These are phyloP conservation scores for Heterodera schachtii DNA, from an alignment of 1,140 invertebrate genomes.

Conservation along the genomic window DNA sequence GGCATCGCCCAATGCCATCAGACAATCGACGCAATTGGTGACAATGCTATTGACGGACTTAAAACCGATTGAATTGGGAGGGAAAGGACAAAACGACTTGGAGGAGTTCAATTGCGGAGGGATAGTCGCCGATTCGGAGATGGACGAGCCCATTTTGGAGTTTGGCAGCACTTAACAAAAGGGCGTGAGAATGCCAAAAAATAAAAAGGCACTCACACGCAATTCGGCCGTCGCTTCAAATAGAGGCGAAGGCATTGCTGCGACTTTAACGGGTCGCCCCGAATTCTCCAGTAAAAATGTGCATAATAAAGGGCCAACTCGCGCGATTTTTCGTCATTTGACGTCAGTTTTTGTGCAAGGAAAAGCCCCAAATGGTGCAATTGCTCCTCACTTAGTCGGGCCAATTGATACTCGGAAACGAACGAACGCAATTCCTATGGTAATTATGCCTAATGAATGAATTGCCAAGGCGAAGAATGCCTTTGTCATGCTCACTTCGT, in stretches of 20 bases:
- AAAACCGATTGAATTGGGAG: not conserved
- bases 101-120: conserved; percentile 17
- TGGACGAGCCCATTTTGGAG: conserved; percentile 23
- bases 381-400: not conserved
- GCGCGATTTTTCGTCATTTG: conserved; percentile 3
- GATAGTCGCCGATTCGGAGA: conserved; percentile 20
- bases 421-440: conserved; percentile 1
- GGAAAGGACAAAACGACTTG: conserved; percentile 2
- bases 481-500: not conserved
- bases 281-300: conserved; percentile 29
- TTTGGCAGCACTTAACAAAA: conserved; percentile 26
- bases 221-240: conserved; percentile 14
- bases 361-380: conserved; percentile 15
- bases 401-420: not conserved
- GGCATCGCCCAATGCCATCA: conserved; percentile 22
- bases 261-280: conserved; percentile 17
- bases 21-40: conserved; percentile 12
- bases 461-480: too few relatives aligned
- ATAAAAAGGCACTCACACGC: conserved; percentile 1
- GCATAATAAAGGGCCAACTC: conserved; percentile 21
- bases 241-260: conserved; percentile 17
- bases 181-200: not conserved
- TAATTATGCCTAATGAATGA: too few relatives aligned
- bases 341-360: conserved; percentile 2
- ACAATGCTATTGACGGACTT: conserved; percentile 4